These are phyloP conservation scores for Agrotis clavis DNA, from an alignment of 2,888 invertebrate species.

Conservation along the genomic window DNA sequence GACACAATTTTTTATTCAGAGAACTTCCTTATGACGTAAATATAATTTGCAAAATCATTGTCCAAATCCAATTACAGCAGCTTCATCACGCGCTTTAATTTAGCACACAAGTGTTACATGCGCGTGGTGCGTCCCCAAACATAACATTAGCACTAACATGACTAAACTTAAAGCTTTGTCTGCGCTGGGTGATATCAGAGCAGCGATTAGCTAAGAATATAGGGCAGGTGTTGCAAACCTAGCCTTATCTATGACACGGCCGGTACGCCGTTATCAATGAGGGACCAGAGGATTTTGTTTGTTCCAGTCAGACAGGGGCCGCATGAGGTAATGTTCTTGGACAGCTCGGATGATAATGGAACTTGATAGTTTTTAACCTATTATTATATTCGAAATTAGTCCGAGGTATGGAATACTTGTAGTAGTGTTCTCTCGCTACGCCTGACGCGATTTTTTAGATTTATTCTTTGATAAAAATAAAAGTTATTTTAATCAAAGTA, in stretches of 20 bases:
- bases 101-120: slow-evolving; percentile 49
- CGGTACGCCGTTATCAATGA: slow-evolving; percentile 62
- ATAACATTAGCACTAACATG: slow-evolving; percentile 75
- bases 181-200: slow-evolving; percentile 75
- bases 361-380: slow-evolving; percentile 5
- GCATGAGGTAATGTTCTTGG: slow-evolving; percentile 54
- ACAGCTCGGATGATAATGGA: slow-evolving; percentile 34
- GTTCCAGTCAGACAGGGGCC: slow-evolving; percentile 31
- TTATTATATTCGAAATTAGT: no score
- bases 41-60: slow-evolving; percentile 9
- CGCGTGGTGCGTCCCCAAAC: slow-evolving; percentile 68
- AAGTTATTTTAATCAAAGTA: no score
- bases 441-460: no score
- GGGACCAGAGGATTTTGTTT: slow-evolving; percentile 56
- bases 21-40: slow-evolving; percentile 43
- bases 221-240: slow-evolving; percentile 84
- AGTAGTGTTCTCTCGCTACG: no score
- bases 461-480: no score
- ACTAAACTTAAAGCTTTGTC: slow-evolving; percentile 79
- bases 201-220: slow-evolving; percentile 79
- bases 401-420: no score
- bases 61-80: slow-evolving; percentile 10
- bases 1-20: slow-evolving; percentile 57
- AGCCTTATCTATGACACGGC: slow-evolving; percentile 72
- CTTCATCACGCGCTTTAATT: slow-evolving; percentile 35